Conservation (phyloP, 2,888 invertebrate species). For the Drosophila demipolita region DNA sequence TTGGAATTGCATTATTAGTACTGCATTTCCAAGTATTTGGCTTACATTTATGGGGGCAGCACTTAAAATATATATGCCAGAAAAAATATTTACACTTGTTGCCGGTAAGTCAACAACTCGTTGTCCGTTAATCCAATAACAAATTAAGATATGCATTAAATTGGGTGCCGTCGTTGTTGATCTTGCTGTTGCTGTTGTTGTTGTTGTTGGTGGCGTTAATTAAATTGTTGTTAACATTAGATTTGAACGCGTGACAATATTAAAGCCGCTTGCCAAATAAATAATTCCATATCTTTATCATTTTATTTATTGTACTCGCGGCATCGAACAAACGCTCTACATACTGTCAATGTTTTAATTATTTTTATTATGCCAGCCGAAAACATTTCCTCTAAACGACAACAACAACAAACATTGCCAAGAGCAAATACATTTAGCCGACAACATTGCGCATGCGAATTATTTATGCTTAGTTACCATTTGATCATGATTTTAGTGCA, state of each 20-base stretch:
- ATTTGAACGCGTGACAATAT: slow-evolving; percentile 64
- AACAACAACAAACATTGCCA: slow-evolving; percentile 44
- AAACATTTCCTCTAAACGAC: slow-evolving; percentile 30
- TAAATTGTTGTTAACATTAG: slow-evolving; percentile 80
- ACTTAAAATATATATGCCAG: slow-evolving; percentile 40
- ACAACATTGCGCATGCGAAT: slow-evolving; percentile 36
- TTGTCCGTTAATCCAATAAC: slow-evolving; percentile 48
- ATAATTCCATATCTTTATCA: slow-evolving; percentile 68
- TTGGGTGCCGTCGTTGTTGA: slow-evolving; percentile 15
- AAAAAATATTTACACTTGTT: slow-evolving; percentile 53
- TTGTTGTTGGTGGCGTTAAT: slow-evolving; percentile 60
- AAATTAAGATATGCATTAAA: slow-evolving; percentile 47
- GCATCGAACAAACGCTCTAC: slow-evolving; percentile 7
- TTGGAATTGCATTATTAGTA: slow-evolving; percentile 14
- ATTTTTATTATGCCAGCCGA: slow-evolving; percentile 38
- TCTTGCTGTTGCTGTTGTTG: slow-evolving; percentile 15
- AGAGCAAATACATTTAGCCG: slow-evolving; percentile 16
- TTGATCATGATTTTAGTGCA: slow-evolving; percentile 68
- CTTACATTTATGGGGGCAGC: slow-evolving; percentile 1
- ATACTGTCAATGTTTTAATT: slow-evolving; percentile 55
- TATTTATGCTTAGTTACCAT: slow-evolving; percentile 54
- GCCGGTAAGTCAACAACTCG: slow-evolving; percentile 28
- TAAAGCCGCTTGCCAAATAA: slow-evolving; percentile 71
- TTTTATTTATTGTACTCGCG: slow-evolving; percentile 54
- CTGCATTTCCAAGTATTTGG: slow-evolving; percentile 27